Conservation (phyloP, 2,797 vertebrate species). For the Aselliscus stoliczkanus region DNA sequence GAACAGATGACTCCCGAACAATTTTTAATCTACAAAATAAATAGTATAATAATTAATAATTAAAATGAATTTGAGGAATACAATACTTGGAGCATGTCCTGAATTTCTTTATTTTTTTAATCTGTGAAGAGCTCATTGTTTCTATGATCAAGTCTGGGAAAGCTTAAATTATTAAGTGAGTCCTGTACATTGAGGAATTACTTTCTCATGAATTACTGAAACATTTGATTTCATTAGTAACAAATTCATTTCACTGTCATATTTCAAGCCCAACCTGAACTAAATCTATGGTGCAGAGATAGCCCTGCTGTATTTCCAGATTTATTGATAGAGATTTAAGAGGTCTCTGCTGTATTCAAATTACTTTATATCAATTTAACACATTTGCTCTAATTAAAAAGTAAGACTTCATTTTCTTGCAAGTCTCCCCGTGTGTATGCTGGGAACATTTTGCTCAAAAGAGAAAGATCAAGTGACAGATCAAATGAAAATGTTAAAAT, state of each 20-base stretch:
- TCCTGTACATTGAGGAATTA: conserved; percentile 40
- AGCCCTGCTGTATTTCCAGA: conserved; percentile 76
- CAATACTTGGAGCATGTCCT: neutral
- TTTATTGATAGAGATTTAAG: conserved; percentile 84
- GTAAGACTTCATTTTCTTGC: conserved; percentile 77
- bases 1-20: neutral
- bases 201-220: conserved; percentile 79
- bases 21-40: conserved; percentile 28
- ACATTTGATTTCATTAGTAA: conserved; percentile 77
- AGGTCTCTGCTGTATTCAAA: conserved; percentile 82
- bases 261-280: conserved; percentile 74
- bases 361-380: conserved; percentile 84
- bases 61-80: conserved; percentile 16
- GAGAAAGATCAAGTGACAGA: conserved; percentile 81
- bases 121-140: neutral
- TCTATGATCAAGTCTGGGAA: conserved; percentile 41
- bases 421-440: conserved; percentile 73
- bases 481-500: conserved; percentile 81
- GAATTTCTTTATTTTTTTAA: conserved; percentile 27
- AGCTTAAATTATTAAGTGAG: conserved; percentile 60
- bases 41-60: neutral
- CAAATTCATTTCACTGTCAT: conserved; percentile 72
- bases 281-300: conserved; percentile 75
- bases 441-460: conserved; percentile 79
- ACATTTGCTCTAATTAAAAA: conserved; percentile 84